A percentile compares a stretch with the other conserved stretches of the same genome.
Evolutionary conservation across 2,797 vertebrate species (phyloP).

Genomic region (Lacerta agilis): DNA sequence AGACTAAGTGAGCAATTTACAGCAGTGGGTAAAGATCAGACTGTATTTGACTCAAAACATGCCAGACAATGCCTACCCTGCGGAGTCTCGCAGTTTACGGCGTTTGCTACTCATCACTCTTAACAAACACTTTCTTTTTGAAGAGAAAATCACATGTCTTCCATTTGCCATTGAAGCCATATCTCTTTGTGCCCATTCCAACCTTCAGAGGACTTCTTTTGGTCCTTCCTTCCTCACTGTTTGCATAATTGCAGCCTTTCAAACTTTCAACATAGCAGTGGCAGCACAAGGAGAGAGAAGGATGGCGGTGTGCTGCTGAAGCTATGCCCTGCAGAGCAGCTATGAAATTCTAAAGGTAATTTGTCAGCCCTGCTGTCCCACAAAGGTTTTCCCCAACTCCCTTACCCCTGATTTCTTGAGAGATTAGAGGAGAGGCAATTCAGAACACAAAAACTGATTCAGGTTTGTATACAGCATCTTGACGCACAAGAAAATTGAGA

Average conservation of each 20-base stretch:
- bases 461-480: background rate
- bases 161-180: background rate
- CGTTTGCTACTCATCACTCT: background rate
- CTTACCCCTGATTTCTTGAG: background rate
- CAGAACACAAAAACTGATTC: constrained; percentile 30
- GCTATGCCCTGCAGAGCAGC: background rate
- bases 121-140: constrained; percentile 25
- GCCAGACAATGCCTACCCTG: background rate
- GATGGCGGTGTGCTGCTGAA: background rate
- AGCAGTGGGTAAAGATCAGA: constrained; percentile 20
- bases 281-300: background rate
- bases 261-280: constrained; percentile 3
- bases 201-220: background rate
- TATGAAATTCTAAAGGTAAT: accelerated
- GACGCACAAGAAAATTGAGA: background rate
- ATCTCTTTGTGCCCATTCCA: background rate
- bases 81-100: background rate
- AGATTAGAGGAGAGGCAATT: background rate
- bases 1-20: constrained; percentile 47
- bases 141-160: constrained; percentile 32
- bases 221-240: constrained; percentile 6
- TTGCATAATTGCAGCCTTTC: background rate
- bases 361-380: constrained; percentile 22
- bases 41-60: constrained; percentile 46
- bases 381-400: background rate